Percentiles rank a stretch among this genome's conserved stretches.
phyloP scores from a whole-genome alignment of 30 jellyfish, hydroid and myxozoan genomes.

The Rhopilema esculentum region DNA sequence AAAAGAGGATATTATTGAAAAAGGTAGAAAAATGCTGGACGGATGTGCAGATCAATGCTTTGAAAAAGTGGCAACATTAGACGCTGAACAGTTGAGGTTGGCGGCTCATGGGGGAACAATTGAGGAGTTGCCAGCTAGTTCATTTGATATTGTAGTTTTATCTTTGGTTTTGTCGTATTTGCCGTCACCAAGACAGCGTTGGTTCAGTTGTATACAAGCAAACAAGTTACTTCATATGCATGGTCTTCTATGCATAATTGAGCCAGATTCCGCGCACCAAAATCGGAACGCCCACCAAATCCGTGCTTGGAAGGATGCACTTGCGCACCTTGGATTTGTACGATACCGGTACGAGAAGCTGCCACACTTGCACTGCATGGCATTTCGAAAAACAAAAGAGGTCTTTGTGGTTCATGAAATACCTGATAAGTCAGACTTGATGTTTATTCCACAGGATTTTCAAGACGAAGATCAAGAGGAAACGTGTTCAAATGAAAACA shows the following conservation, averaged over 20 bases:
- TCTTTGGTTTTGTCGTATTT: constrained; percentile 79
- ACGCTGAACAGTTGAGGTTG: neutral
- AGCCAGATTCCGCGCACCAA: constrained; percentile 91
- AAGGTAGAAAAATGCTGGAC: neutral
- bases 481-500: neutral
- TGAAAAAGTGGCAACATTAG: neutral
- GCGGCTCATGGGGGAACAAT: neutral
- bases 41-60: neutral
- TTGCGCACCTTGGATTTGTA: constrained; percentile 71
- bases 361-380: constrained; percentile 94
- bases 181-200: constrained; percentile 83
- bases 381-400: constrained; percentile 54
- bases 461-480: constrained; percentile 50
- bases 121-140: constrained; percentile 23
- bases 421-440: constrained; percentile 27
- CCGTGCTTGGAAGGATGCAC: constrained; percentile 79
- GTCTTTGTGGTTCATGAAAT: neutral
- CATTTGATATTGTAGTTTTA: constrained; percentile 75
- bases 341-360: constrained; percentile 78
- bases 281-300: constrained; percentile 77
- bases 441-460: constrained; percentile 86
- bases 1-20: neutral
- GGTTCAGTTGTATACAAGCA: constrained; percentile 83
- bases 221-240: constrained; percentile 47
- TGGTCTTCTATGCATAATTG: constrained; percentile 73